Evolutionary conservation across 2,797 vertebrate genomes (phyloP).

Genomic region (Triplophysa bombifrons): DNA sequence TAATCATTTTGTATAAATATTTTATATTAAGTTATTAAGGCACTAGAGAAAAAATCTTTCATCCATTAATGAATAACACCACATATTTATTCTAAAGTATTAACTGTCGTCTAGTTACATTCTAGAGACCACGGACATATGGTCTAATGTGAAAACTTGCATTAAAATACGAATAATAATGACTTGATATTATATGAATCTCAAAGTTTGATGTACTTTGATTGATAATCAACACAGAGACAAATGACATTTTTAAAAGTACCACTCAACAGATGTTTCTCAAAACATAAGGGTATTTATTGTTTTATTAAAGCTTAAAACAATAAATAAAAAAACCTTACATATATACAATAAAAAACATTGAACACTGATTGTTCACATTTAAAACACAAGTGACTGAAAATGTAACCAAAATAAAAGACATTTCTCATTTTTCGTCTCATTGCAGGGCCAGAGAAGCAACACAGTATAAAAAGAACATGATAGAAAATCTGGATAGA

Average conservation of each 20-base stretch:
- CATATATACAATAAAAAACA: constrained; percentile 40
- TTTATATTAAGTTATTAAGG: no score
- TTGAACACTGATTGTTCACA: constrained; percentile 14
- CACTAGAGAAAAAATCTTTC: no score
- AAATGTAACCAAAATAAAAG: not conserved
- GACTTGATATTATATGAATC: no score
- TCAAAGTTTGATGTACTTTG: no score
- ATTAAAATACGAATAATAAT: no score
- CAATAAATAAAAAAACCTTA: constrained; percentile 31
- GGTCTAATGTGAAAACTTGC: no score
- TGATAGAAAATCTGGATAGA: not conserved
- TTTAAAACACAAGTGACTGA: not conserved
- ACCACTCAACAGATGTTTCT: constrained; percentile 15
- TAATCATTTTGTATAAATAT: no score
- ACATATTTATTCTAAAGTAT: no score
- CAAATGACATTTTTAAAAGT: not conserved
- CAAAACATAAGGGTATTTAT: constrained; percentile 24
- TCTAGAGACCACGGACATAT: no score
- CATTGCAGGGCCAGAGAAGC: not conserved
- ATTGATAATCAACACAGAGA: no score
- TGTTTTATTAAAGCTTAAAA: constrained; percentile 7
- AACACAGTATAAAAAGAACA: not conserved
- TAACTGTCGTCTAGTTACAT: no score
- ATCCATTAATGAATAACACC: no score
- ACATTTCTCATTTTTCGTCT: not conserved